These are phyloP conservation scores for Puffinus mauretanicus DNA, from an alignment of 2,113 vertebrate genomes.

Conservation along the genomic window DNA sequence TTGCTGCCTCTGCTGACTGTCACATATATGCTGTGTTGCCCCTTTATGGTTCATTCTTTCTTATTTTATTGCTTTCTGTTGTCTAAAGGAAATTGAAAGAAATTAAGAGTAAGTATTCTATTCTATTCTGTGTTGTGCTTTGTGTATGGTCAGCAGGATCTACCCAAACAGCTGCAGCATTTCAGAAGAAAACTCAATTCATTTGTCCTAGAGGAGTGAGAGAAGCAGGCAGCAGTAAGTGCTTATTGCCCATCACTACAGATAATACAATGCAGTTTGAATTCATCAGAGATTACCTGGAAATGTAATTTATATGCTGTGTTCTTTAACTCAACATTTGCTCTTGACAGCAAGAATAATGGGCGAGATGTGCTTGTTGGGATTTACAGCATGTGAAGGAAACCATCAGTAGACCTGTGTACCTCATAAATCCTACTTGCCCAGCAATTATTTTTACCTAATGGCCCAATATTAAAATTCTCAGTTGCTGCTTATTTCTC, in stretches of 20 bases:
- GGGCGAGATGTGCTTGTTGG: neutral
- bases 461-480: neutral
- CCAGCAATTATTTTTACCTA: neutral
- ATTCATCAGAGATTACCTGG: neutral
- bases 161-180: neutral
- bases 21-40: neutral
- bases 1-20: neutral
- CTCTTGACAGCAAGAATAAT: neutral
- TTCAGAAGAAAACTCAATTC: neutral
- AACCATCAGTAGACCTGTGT: neutral
- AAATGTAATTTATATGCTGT: neutral
- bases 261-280: neutral
- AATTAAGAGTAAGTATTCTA: neutral
- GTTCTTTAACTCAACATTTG: neutral
- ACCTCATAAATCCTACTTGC: neutral
- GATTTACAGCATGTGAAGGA: neutral
- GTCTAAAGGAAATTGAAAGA: neutral
- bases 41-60: neutral
- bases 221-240: neutral
- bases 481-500: neutral
- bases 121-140: neutral
- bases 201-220: neutral
- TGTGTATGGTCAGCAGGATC: neutral
- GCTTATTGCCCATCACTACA: neutral
- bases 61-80: neutral